Evolutionary conservation across 1,140 invertebrate species (phyloP).

Genomic region (Drosophila ironensis): DNA sequence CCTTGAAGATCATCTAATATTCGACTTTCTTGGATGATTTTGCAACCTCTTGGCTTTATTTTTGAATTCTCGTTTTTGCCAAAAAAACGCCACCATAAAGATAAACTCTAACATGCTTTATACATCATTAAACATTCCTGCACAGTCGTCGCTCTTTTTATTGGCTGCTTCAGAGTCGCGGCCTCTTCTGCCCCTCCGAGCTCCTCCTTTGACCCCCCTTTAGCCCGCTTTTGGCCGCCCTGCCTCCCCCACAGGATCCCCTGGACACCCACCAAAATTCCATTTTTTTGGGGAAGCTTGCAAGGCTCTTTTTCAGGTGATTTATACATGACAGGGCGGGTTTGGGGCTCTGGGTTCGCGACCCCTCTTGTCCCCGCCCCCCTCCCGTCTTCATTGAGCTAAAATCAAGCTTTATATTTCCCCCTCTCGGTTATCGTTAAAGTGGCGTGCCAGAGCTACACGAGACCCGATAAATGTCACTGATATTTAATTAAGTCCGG

Average conservation of each 20-base stretch:
- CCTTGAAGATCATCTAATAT: slow-evolving; percentile 12
- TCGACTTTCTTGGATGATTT: slow-evolving; percentile 3
- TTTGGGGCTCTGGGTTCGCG: slow-evolving; percentile 10
- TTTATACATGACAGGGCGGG: slow-evolving; percentile 71
- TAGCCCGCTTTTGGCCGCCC: not conserved
- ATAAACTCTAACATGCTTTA: slow-evolving; percentile 81
- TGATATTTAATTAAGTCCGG: slow-evolving; percentile 79
- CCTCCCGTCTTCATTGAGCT: not conserved
- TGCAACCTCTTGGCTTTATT: slow-evolving; percentile 10
- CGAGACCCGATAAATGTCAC: slow-evolving; percentile 78
- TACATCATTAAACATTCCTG: slow-evolving; percentile 81
- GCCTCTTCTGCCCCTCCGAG: slow-evolving; percentile 1
- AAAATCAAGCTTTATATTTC: not conserved
- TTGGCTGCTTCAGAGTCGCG: slow-evolving; percentile 39
- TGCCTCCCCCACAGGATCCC: not conserved
- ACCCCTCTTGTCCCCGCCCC: not conserved
- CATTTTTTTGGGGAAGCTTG: slow-evolving; percentile 29
- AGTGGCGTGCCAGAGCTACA: slow-evolving; percentile 74
- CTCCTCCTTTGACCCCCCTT: not conserved
- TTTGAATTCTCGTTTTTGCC: slow-evolving; percentile 11
- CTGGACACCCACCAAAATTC: no score
- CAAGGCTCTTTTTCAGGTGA: slow-evolving; percentile 63
- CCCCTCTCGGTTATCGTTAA: slow-evolving; percentile 59
- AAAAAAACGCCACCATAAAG: slow-evolving; percentile 74
- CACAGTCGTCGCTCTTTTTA: slow-evolving; percentile 73